These are phyloP conservation scores for Andricus quercusramuli DNA, from an alignment of 2,888 invertebrate species.

Conservation along the genomic window DNA sequence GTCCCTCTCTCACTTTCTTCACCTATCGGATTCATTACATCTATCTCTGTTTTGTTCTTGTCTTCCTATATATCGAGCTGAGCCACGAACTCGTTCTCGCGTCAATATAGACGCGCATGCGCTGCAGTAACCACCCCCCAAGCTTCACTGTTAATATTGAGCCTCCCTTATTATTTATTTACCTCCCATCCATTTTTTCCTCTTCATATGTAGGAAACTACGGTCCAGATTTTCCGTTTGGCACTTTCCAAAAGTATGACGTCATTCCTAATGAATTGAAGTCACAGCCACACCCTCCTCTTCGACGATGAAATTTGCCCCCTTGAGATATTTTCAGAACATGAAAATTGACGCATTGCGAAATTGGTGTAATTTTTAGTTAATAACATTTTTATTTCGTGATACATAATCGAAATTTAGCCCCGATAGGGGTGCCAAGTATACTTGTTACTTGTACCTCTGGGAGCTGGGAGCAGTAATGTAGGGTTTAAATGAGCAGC, in stretches of 20 bases:
- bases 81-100: constrained; percentile 61
- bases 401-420: too few relatives aligned
- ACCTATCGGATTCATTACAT: constrained; percentile 42
- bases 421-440: too few relatives aligned
- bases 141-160: constrained; percentile 37
- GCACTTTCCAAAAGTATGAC: not conserved
- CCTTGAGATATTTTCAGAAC: not conserved
- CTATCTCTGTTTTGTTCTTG: constrained; percentile 66
- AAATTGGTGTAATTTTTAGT: too few relatives aligned
- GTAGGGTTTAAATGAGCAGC: too few relatives aligned
- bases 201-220: not conserved
- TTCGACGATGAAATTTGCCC: not conserved
- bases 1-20: constrained; percentile 29
- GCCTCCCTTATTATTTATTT: constrained; percentile 49
- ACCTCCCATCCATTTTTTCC: constrained; percentile 40
- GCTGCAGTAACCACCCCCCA: constrained; percentile 54
- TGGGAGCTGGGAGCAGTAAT: too few relatives aligned
- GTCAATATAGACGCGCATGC: constrained; percentile 75
- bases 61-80: constrained; percentile 64
- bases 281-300: not conserved
- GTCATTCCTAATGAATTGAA: not conserved
- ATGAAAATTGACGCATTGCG: too few relatives aligned
- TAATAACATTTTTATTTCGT: too few relatives aligned
- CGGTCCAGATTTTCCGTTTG: not conserved
- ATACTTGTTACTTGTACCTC: too few relatives aligned